A percentile compares a stretch with the other conserved stretches of the same genome.
These are phyloP conservation scores for Melanotaenia boesemani DNA, from an alignment of 2,797 vertebrate genomes.

Conservation along the genomic window DNA sequence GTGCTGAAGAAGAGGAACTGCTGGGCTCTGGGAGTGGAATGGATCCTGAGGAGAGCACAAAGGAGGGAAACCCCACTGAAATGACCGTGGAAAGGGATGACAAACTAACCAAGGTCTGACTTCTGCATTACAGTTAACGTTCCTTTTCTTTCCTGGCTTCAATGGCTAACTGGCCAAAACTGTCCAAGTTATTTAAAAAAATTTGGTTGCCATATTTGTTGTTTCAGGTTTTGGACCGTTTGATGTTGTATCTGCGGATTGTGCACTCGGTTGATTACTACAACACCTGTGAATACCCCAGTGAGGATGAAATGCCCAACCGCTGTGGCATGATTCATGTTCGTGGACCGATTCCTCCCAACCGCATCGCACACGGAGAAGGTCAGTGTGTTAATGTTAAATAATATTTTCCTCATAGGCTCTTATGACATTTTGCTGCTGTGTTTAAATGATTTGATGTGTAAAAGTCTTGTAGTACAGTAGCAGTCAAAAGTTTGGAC, in stretches of 20 bases:
- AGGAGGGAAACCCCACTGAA: constrained; percentile 91
- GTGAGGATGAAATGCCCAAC: constrained; percentile 97
- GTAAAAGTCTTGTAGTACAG: neutral
- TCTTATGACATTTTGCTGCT: neutral
- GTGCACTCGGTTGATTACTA: constrained; percentile 96
- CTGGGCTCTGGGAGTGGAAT: constrained; percentile 87
- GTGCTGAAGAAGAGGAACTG: constrained; percentile 93
- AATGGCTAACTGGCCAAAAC: neutral
- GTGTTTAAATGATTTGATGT: neutral
- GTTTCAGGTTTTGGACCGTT: constrained; percentile 90
- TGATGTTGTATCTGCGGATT: constrained; percentile 90
- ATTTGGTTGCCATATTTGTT: neutral
- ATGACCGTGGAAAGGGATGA: constrained; percentile 92
- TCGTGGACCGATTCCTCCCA: constrained; percentile 92
- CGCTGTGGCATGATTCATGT: constrained; percentile 95
- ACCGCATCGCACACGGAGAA: constrained; percentile 91
- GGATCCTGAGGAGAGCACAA: constrained; percentile 85
- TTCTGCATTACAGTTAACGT: no score
- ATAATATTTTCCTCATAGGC: neutral
- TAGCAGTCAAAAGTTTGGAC: no score
- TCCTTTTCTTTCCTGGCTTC: neutral
- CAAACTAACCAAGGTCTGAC: constrained; percentile 90
- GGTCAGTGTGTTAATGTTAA: constrained; percentile 68
- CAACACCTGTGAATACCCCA: constrained; percentile 94
- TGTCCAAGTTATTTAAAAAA: no score